phyloP scores from a whole-genome alignment of 2,797 vertebrate species.

The Phrynocephalus guinanensis region DNA sequence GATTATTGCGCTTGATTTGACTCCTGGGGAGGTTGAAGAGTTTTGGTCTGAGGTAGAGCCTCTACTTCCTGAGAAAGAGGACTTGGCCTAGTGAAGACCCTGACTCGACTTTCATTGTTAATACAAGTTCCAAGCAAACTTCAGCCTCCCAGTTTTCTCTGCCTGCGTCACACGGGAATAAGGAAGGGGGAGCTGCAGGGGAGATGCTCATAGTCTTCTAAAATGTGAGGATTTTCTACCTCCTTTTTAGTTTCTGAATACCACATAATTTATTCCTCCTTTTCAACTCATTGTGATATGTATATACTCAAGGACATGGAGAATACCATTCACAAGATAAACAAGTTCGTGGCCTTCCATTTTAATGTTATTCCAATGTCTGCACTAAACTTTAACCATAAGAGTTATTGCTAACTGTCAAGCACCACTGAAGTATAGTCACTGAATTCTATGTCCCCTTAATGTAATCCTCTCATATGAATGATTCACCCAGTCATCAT shows the following conservation, averaged over 20 bases:
- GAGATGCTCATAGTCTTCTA: background rate
- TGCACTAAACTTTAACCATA: background rate
- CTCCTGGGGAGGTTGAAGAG: no score
- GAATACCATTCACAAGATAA: background rate
- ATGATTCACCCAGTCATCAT: background rate
- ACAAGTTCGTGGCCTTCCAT: background rate
- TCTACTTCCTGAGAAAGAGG: no score
- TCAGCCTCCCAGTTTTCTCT: no score
- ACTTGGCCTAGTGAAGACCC: no score
- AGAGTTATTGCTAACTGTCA: background rate
- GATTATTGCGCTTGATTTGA: no score
- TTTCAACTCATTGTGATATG: background rate
- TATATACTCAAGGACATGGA: background rate
- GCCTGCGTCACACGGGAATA: no score
- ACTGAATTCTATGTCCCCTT: background rate
- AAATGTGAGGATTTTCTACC: constrained; percentile 3
- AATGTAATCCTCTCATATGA: background rate
- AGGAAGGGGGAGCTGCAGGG: no score
- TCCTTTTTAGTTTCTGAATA: background rate
- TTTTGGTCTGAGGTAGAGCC: no score
- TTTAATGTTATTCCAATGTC: background rate
- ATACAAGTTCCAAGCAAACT: no score
- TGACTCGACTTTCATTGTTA: no score
- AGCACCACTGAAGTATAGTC: background rate
- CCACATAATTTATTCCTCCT: background rate